phyloP scores from a whole-genome alignment of 2,888 invertebrate species.

The Platycheirus albimanus region DNA sequence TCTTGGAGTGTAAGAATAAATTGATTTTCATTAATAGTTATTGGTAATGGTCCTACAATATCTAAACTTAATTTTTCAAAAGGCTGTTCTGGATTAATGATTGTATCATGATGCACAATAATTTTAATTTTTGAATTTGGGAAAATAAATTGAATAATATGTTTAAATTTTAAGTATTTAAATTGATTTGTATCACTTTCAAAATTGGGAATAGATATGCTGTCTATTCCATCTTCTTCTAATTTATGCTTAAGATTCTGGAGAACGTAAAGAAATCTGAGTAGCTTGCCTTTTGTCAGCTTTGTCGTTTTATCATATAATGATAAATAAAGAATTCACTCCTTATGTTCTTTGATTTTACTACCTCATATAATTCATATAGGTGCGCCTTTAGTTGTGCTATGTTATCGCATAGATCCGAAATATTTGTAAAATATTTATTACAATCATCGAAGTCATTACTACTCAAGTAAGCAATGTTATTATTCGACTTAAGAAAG shows the following conservation, averaged over 20 bases:
- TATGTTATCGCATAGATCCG: too few species aligned
- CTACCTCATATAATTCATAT: too few species aligned
- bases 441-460: neutral
- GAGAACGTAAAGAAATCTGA: too few species aligned
- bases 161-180: neutral
- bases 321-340: too few species aligned
- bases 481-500: neutral
- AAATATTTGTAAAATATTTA: neutral
- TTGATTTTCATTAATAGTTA: neutral
- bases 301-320: too few species aligned
- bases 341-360: too few species aligned
- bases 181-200: slow-evolving; percentile 1
- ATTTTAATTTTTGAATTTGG: neutral
- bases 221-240: slow-evolving; percentile 5
- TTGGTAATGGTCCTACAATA: neutral
- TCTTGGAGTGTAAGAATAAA: neutral
- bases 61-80: slow-evolving; percentile 1
- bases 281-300: too few species aligned
- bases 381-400: too few species aligned
- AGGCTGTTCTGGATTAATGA: neutral
- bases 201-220: slow-evolving; percentile 1
- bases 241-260: slow-evolving; percentile 1
- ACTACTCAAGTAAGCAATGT: neutral
- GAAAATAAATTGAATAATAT: neutral
- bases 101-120: slow-evolving; percentile 2